Evolutionary conservation across 2,113 vertebrate genomes (phyloP).

Genomic region (Ploceus nigricollis): DNA sequence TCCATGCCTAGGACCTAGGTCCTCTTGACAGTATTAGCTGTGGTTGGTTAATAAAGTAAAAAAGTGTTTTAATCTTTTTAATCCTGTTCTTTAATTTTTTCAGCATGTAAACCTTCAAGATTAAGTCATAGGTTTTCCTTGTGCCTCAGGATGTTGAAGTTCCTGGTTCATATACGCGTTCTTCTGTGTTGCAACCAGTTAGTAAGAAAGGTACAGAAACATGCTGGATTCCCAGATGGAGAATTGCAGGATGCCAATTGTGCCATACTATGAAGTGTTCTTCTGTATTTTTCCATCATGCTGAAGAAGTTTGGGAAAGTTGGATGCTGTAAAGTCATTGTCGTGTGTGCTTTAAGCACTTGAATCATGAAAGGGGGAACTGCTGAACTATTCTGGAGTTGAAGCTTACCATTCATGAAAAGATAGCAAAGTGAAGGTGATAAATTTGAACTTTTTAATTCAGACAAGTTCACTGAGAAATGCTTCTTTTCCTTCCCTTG

Average conservation of each 20-base stretch:
- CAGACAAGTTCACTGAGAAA: background rate
- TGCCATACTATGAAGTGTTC: background rate
- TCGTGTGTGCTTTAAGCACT: background rate
- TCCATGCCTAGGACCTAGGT: background rate
- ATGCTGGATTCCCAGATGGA: background rate
- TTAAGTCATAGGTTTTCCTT: background rate
- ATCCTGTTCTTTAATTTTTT: background rate
- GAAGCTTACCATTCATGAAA: background rate
- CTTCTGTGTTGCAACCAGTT: background rate
- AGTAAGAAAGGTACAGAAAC: background rate
- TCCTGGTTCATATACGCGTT: background rate
- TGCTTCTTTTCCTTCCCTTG: background rate
- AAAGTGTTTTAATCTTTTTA: background rate
- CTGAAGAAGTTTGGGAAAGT: background rate
- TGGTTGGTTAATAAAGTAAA: background rate
- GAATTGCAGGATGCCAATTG: background rate
- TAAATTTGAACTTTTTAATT: background rate
- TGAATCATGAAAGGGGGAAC: background rate
- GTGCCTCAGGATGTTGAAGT: background rate
- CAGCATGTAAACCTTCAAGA: background rate
- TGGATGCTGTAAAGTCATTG: background rate
- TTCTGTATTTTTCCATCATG: background rate
- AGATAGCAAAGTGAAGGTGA: background rate
- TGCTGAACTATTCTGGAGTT: background rate
- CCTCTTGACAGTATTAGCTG: background rate